A percentile compares a stretch with the other conserved stretches of the same genome.
Evolutionary conservation across 1,140 invertebrate species (phyloP).

Genomic region (Euglossa dilemma): DNA sequence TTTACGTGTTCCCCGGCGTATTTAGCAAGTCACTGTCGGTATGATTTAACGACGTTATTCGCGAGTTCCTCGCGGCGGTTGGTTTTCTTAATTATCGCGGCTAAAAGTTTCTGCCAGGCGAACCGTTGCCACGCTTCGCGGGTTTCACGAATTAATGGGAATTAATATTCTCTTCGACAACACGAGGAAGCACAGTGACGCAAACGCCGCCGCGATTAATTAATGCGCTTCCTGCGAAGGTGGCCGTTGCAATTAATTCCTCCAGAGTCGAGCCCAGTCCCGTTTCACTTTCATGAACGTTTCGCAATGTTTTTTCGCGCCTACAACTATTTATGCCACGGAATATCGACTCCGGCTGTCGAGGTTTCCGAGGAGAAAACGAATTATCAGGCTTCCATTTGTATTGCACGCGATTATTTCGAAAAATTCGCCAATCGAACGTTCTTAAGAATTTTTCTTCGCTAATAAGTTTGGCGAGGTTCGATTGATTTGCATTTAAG

Average conservation of each 20-base stretch:
- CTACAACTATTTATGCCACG: not conserved
- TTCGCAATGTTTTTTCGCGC: not conserved
- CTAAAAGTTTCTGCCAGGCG: slow-evolving; percentile 28
- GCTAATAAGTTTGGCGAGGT: too few species aligned
- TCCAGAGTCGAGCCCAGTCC: not conserved
- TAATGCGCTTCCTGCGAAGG: slow-evolving; percentile 36
- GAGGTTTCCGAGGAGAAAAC: not conserved
- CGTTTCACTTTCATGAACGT: slow-evolving; percentile 35
- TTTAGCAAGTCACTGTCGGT: not conserved
- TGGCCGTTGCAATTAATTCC: slow-evolving; percentile 21
- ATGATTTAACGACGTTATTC: not conserved
- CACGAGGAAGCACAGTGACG: slow-evolving; percentile 30
- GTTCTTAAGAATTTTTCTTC: too few species aligned
- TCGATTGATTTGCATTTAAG: too few species aligned
- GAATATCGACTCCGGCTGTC: not conserved
- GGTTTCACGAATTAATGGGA: slow-evolving; percentile 19
- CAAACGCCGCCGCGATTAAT: slow-evolving; percentile 16
- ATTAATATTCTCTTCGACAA: slow-evolving; percentile 30
- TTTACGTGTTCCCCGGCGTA: not conserved
- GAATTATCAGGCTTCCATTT: not conserved
- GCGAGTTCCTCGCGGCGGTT: not conserved
- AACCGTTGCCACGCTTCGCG: slow-evolving; percentile 15
- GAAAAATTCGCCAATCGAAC: too few species aligned
- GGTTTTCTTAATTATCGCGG: slow-evolving; percentile 17
- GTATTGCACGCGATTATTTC: too few species aligned